Evolutionary conservation across 1,140 invertebrate species (phyloP).

Genomic region (Panagrolaimus sp.): DNA sequence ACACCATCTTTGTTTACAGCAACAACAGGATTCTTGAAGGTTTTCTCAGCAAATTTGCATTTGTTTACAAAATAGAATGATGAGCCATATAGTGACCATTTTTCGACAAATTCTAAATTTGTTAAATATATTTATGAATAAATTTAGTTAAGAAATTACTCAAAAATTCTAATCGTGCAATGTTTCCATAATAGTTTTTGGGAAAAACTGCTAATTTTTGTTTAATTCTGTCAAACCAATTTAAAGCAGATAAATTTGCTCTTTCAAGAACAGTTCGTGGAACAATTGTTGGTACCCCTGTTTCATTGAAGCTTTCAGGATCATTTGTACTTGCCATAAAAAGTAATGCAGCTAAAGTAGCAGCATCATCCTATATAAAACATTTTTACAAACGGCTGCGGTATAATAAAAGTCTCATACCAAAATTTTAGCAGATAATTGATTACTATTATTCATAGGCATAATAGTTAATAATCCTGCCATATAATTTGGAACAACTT

Average conservation of each 20-base stretch:
- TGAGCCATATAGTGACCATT: constrained; percentile 91
- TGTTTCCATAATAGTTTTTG: constrained; percentile 13
- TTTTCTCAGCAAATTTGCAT: constrained; percentile 18
- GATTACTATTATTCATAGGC: constrained; percentile 70
- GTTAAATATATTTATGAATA: constrained; percentile 9
- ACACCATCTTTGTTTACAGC: constrained; percentile 30
- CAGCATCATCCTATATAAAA: constrained; percentile 65
- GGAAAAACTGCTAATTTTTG: constrained; percentile 23
- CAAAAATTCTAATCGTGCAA: constrained; percentile 37
- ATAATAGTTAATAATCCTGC: constrained; percentile 29
- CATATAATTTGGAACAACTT: constrained; percentile 62
- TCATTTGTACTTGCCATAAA: constrained; percentile 23
- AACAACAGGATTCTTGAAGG: constrained; percentile 21
- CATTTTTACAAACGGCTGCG: constrained; percentile 69
- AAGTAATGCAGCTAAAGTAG: constrained; percentile 21
- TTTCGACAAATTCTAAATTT: constrained; percentile 45
- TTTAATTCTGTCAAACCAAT: constrained; percentile 59
- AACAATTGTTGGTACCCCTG: constrained; percentile 21
- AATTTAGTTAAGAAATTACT: constrained; percentile 26
- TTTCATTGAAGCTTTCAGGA: constrained; percentile 46
- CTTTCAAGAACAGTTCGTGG: constrained; percentile 12
- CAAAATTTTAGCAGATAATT: constrained; percentile 22
- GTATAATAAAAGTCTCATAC: constrained; percentile 17
- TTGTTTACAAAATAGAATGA: constrained; percentile 72
- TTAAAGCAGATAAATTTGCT: constrained; percentile 72